Conservation (phyloP, 2,888 invertebrate genomes). For the Mesorhabditis belari region DNA sequence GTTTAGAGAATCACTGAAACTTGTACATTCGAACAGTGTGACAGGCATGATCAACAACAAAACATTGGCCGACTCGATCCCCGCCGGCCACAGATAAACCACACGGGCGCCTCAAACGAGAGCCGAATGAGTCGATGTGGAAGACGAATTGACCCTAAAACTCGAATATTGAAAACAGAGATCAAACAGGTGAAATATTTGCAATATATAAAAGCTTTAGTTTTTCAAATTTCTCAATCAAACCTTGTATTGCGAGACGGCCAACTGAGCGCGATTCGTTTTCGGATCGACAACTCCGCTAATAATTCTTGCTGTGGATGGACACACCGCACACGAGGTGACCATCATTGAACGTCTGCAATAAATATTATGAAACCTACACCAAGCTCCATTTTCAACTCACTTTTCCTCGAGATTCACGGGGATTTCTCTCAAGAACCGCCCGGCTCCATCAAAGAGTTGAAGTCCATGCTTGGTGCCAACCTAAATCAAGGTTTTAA, state of each 20-base stretch:
- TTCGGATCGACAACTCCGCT: conserved; percentile 67
- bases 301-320: conserved; percentile 63
- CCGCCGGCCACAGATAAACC: conserved; percentile 66
- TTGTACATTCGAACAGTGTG: conserved; percentile 78
- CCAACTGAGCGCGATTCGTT: conserved; percentile 61
- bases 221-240: background rate
- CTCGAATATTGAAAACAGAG: conserved; percentile 6
- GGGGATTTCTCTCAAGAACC: conserved; percentile 36
- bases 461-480: conserved; percentile 36
- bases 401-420: no score
- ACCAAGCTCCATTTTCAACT: no score
- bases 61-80: conserved; percentile 60
- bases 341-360: conserved; percentile 14
- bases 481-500: conserved; percentile 56
- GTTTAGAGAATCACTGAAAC: conserved; percentile 55
- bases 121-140: conserved; percentile 70
- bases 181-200: conserved; percentile 44
- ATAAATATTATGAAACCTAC: no score
- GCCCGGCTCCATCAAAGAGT: conserved; percentile 38
- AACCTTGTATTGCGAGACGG: conserved; percentile 62
- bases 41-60: conserved; percentile 77
- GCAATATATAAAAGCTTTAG: background rate
- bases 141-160: conserved; percentile 60
- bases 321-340: conserved; percentile 63
- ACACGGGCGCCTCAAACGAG: conserved; percentile 69